These are phyloP conservation scores for Notolabrus celidotus DNA, from an alignment of 2,797 vertebrate genomes.

Conservation along the genomic window DNA sequence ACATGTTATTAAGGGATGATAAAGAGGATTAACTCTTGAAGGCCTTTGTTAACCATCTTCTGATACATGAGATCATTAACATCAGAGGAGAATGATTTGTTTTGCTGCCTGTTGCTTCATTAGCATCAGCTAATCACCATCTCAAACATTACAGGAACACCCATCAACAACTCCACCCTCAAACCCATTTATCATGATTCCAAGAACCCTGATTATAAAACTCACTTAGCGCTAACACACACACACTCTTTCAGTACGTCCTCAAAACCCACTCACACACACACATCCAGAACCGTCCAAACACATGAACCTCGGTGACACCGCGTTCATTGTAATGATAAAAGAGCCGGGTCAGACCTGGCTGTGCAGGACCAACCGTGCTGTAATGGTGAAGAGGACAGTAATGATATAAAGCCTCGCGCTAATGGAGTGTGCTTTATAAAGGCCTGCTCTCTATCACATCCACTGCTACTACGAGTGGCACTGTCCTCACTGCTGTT, in stretches of 20 bases:
- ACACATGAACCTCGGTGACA: background rate
- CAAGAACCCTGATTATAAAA: background rate
- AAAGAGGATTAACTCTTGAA: background rate
- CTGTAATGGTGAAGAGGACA: background rate
- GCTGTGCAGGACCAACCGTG: background rate
- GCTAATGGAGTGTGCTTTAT: conserved; percentile 57
- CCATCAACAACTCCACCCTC: background rate
- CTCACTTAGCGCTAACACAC: background rate
- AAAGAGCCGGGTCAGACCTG: background rate
- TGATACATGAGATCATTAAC: background rate
- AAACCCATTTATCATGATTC: background rate
- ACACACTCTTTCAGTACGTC: background rate
- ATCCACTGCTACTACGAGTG: conserved; percentile 42
- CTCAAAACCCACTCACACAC: background rate
- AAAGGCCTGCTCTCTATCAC: conserved; percentile 44
- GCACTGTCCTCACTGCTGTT: conserved; percentile 17
- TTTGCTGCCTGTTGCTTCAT: background rate
- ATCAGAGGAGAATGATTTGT: background rate
- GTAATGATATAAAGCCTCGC: conserved; percentile 32
- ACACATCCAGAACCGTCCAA: background rate
- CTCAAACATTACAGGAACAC: background rate
- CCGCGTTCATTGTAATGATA: background rate
- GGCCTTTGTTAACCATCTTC: background rate
- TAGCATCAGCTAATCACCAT: conserved; percentile 1
- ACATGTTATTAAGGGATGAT: no score